Evolutionary conservation across 2,797 vertebrate species (phyloP).

Genomic region (Peromyscus melanophrys): DNA sequence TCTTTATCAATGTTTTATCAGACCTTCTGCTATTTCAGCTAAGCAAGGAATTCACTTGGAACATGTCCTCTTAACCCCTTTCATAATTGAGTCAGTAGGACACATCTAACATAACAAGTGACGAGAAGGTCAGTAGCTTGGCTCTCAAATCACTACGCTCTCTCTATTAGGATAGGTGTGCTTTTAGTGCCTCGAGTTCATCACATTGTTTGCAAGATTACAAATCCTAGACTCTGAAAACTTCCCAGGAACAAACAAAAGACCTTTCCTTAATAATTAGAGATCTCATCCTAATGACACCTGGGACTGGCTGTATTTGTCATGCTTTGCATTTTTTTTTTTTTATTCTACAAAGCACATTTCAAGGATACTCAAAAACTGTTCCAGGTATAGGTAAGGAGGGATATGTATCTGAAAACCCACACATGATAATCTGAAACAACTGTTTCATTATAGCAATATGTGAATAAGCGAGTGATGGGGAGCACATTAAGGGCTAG

Average conservation of each 20-base stretch:
- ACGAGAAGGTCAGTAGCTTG: constrained; percentile 25
- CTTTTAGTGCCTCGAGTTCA: not conserved
- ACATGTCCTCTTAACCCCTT: not conserved
- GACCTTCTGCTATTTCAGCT: constrained; percentile 42
- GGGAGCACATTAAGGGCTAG: not conserved
- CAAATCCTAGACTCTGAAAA: not conserved
- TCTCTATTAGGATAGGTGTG: not conserved
- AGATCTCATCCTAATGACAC: not conserved
- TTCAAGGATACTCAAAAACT: not conserved
- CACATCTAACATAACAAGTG: not conserved
- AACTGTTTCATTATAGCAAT: not conserved
- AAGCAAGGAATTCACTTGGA: not conserved
- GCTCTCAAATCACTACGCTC: not conserved
- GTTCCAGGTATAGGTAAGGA: not conserved
- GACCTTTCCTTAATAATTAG: not conserved
- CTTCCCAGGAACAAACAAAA: not conserved
- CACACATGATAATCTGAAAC: not conserved
- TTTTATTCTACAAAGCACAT: not conserved
- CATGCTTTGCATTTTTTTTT: not conserved
- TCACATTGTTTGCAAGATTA: not conserved
- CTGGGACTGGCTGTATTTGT: not conserved
- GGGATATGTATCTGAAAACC: not conserved
- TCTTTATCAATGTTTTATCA: not conserved
- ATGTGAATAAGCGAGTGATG: not conserved
- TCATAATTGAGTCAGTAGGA: constrained; percentile 26